Evolutionary conservation across 2,113 vertebrate species (phyloP).

Genomic region (Equus quagga): DNA sequence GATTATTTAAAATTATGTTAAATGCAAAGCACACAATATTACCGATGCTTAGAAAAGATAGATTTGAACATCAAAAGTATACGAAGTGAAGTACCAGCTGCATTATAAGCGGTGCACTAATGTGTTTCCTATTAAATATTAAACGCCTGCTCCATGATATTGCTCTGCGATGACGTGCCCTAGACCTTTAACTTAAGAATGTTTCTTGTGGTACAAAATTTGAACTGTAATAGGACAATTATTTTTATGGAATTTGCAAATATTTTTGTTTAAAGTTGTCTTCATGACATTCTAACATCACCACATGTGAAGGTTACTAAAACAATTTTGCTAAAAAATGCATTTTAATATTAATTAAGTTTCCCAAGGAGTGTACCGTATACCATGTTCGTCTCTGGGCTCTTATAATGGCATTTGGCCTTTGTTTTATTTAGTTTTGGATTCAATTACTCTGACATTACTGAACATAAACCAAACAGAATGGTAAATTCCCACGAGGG

Average conservation of each 20-base stretch:
- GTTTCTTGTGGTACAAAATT: not conserved
- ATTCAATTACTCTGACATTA: conserved; percentile 75
- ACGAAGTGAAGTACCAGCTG: accelerated
- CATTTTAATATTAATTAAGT: conserved; percentile 63
- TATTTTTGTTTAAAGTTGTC: conserved; percentile 57
- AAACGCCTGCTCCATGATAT: not conserved
- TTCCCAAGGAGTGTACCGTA: not conserved
- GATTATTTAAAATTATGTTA: not conserved
- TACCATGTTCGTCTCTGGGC: not conserved
- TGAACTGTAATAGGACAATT: not conserved
- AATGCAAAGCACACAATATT: not conserved
- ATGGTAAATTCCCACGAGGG: conserved; percentile 44
- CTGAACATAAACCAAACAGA: conserved; percentile 61
- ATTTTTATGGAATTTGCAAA: conserved; percentile 50
- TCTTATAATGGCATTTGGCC: not conserved
- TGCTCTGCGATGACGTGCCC: not conserved
- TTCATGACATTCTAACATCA: conserved; percentile 63
- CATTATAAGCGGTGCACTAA: too few relatives aligned
- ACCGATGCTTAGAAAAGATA: not conserved
- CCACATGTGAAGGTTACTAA: conserved; percentile 72
- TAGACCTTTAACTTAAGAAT: conserved; percentile 46
- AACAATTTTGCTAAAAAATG: conserved; percentile 78
- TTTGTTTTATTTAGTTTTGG: conserved; percentile 75
- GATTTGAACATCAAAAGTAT: not conserved
- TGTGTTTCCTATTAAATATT: not conserved